Conservation (phyloP, 2,797 vertebrate species). For the Lateolabrax maculatus region DNA sequence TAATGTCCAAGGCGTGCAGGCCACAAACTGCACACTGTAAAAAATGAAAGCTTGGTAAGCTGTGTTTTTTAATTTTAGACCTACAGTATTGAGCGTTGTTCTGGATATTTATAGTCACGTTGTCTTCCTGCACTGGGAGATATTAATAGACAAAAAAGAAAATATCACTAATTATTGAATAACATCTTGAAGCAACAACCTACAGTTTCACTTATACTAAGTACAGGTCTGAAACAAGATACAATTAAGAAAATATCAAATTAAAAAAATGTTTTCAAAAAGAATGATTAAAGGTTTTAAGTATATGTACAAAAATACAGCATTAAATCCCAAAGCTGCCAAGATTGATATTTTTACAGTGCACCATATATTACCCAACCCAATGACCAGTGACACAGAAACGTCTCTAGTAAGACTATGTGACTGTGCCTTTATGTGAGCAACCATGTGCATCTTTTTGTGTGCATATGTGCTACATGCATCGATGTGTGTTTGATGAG, state of each 20-base stretch:
- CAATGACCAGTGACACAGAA: conserved; percentile 62
- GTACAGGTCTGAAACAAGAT: neutral
- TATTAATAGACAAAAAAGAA: neutral
- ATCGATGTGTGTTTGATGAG: conserved; percentile 19
- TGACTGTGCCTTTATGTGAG: conserved; percentile 18
- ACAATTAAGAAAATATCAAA: neutral
- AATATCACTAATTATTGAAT: neutral
- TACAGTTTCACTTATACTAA: neutral
- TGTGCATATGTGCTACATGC: conserved; percentile 3
- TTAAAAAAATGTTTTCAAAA: neutral
- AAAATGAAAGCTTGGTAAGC: neutral
- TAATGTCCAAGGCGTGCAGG: neutral
- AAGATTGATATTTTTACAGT: conserved; percentile 46
- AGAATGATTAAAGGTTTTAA: neutral
- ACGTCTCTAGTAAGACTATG: conserved; percentile 22
- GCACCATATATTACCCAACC: conserved; percentile 35
- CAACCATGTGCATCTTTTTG: conserved; percentile 18
- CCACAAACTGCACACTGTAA: conserved; percentile 6
- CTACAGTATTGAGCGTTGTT: neutral
- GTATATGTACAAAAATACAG: neutral
- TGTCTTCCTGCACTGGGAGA: neutral
- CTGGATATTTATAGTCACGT: neutral
- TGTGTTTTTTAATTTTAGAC: neutral
- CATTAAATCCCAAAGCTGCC: neutral
- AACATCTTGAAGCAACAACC: no score